Evolutionary conservation across 2,113 vertebrate species (phyloP).

Genomic region (Dolichallabes microphthalmus): DNA sequence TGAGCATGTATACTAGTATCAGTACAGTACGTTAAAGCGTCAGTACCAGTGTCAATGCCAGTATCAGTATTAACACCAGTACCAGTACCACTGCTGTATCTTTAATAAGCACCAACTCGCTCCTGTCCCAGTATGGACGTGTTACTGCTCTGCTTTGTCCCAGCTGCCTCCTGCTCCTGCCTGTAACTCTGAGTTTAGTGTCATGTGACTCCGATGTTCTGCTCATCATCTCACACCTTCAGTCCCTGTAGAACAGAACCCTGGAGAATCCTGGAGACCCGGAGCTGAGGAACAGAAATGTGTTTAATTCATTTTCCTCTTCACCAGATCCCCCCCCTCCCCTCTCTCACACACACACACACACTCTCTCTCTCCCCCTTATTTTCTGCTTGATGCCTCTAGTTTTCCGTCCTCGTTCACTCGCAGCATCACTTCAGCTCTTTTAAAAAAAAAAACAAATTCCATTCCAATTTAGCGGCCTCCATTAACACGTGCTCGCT

Average conservation of each 20-base stretch:
- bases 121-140: not conserved
- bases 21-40: no score
- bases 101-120: not conserved
- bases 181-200: not conserved
- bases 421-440: constrained; percentile 16
- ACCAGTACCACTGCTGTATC: no score
- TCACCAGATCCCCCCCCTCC: not conserved
- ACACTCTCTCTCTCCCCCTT: not conserved
- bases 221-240: not conserved
- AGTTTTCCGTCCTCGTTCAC: constrained; percentile 10
- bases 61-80: no score
- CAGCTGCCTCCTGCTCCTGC: no score
- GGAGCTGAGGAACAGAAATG: not conserved
- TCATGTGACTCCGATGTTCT: not conserved
- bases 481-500: constrained; percentile 71
- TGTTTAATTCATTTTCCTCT: not conserved
- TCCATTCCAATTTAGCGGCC: constrained; percentile 66
- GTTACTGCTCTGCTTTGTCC: not conserved
- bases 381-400: constrained; percentile 13
- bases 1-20: no score
- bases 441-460: constrained; percentile 52
- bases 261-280: not conserved
- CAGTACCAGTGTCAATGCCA: no score
- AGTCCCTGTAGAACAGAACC: not conserved
- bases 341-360: not conserved